Evolutionary conservation across 1,140 invertebrate genomes (phyloP).

Genomic region (Conus ventricosus): DNA sequence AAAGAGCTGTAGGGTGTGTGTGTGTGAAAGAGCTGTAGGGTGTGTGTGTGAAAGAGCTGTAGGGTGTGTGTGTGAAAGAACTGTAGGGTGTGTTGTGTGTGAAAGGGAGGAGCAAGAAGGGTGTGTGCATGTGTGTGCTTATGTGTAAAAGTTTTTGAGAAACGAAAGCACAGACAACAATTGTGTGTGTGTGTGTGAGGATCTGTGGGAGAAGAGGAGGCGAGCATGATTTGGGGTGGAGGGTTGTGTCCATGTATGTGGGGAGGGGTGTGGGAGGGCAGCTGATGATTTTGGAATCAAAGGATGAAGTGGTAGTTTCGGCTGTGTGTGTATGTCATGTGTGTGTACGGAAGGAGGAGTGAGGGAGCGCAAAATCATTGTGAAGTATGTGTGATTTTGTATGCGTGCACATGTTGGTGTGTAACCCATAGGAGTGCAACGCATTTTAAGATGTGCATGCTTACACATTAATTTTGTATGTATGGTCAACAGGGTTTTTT

Average conservation of each 20-base stretch:
- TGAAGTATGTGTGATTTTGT: background rate
- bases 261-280: no score
- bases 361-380: background rate
- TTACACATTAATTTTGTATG: background rate
- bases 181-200: no score
- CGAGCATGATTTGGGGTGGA: background rate
- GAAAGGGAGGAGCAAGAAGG: background rate
- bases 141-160: background rate
- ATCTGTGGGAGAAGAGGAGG: background rate
- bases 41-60: no score
- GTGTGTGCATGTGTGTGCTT: conserved; percentile 1
- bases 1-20: no score
- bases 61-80: no score
- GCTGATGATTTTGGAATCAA: background rate
- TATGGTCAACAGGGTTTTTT: background rate
- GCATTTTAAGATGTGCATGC: no score
- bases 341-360: background rate
- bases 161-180: no score
- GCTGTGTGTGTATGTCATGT: background rate
- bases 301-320: no score
- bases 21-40: no score
- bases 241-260: background rate
- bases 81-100: background rate
- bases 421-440: no score
- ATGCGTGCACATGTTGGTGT: background rate